Evolutionary conservation across 35 echinoderm and acorn worm species (phyloP).

Genomic region (Diadema setosum): DNA sequence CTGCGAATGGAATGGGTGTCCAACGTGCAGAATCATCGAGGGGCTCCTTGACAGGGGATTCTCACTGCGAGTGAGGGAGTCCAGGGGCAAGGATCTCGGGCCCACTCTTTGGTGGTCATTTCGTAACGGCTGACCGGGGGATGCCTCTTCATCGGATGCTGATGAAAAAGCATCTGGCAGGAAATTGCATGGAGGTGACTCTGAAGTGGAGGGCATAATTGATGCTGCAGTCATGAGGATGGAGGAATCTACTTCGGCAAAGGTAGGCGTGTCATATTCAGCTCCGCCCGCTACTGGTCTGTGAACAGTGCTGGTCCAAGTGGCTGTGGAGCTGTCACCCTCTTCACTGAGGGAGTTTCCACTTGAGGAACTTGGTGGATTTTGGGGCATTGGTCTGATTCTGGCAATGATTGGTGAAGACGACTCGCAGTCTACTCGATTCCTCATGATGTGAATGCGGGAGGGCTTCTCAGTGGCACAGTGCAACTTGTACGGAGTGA

Average conservation of each 20-base stretch:
- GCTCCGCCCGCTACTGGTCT: background rate
- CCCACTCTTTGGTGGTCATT: background rate
- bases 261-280: background rate
- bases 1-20: too few relatives aligned
- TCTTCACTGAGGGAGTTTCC: background rate
- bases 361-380: background rate
- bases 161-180: background rate
- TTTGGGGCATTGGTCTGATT: slow-evolving; percentile 30
- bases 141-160: background rate
- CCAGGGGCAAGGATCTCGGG: background rate
- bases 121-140: background rate
- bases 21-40: too few relatives aligned
- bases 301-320: too few relatives aligned
- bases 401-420: slow-evolving; percentile 13
- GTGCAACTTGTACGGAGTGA: slow-evolving; percentile 29
- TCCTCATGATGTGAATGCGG: slow-evolving; percentile 65
- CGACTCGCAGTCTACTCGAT: slow-evolving; percentile 55
- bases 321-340: background rate
- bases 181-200: background rate
- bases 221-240: background rate
- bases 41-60: too few relatives aligned
- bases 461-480: background rate
- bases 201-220: background rate
- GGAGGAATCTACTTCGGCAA: background rate
- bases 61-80: too few relatives aligned